phyloP scores from a whole-genome alignment of 2,888 invertebrate species.

The Blera fallax region DNA sequence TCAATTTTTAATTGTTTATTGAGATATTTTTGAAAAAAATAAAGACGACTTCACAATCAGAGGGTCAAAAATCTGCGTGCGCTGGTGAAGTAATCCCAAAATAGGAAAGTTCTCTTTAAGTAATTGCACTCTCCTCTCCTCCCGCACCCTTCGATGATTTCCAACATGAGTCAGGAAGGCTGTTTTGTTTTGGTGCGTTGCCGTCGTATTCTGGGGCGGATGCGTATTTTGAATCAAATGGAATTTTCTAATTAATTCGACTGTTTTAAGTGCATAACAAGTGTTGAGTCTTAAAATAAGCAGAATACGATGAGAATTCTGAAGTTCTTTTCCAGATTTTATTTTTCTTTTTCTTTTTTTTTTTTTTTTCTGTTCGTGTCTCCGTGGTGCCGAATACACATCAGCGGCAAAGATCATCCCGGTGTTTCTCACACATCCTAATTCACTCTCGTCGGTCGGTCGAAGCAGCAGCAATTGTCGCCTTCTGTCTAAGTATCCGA shows the following conservation, averaged over 20 bases:
- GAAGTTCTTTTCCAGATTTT: constrained; percentile 40
- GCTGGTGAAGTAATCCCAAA: constrained; percentile 32
- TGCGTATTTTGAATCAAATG: neutral
- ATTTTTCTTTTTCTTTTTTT: too few relatives aligned
- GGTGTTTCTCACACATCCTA: constrained; percentile 59
- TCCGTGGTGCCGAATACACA: neutral
- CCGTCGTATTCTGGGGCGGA: neutral
- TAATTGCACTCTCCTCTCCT: neutral
- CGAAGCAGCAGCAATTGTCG: constrained; percentile 54
- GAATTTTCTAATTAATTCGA: constrained; percentile 22
- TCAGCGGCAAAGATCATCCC: constrained; percentile 12
- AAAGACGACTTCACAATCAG: constrained; percentile 23
- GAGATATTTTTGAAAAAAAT: constrained; percentile 7
- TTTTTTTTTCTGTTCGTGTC: neutral
- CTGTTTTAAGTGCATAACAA: constrained; percentile 46
- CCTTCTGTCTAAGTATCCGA: constrained; percentile 64
- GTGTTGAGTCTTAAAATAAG: constrained; percentile 46
- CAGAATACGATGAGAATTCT: constrained; percentile 9
- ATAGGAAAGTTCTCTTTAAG: constrained; percentile 43
- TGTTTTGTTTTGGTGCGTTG: constrained; percentile 28
- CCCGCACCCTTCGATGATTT: neutral
- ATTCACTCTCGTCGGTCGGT: constrained; percentile 38
- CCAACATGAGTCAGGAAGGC: neutral
- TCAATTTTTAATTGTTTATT: constrained; percentile 32
- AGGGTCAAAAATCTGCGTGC: constrained; percentile 52